Conservation (phyloP, 2,888 invertebrate genomes). For the Sminthurinus aureus region DNA sequence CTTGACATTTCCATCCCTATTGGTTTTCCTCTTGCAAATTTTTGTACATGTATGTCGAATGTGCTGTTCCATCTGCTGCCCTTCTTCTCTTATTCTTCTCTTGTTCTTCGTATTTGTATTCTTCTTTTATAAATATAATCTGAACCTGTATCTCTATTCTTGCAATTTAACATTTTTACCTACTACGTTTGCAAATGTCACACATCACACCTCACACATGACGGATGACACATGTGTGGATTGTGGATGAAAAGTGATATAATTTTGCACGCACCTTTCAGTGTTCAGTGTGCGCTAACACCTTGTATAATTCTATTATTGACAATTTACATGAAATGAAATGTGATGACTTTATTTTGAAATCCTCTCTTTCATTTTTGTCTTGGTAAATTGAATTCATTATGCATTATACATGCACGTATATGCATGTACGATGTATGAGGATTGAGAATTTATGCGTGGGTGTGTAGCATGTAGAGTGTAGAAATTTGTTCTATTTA, state of each 20-base stretch:
- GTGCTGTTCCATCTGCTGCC: not conserved
- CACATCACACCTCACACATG: too few species aligned
- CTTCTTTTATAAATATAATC: not conserved
- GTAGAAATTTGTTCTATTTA: not conserved
- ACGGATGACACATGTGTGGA: not conserved
- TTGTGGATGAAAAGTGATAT: not conserved
- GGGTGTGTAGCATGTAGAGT: not conserved
- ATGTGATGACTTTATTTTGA: not conserved
- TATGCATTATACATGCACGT: not conserved
- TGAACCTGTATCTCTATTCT: not conserved
- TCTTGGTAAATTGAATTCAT: not conserved
- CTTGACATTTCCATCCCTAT: not conserved
- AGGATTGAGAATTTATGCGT: not conserved
- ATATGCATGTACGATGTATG: not conserved
- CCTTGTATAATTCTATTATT: not conserved
- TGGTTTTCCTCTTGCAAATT: too few species aligned
- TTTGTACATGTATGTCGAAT: too few species aligned
- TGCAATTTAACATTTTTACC: not conserved
- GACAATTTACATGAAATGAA: not conserved
- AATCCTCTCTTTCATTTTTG: not conserved
- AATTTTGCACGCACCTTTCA: not conserved
- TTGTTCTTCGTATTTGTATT: not conserved
- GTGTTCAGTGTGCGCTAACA: not conserved
- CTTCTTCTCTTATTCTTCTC: not conserved
- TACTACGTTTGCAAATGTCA: too few species aligned